Conservation (phyloP, 2,888 invertebrate species). For the Ochlodes sylvanus region DNA sequence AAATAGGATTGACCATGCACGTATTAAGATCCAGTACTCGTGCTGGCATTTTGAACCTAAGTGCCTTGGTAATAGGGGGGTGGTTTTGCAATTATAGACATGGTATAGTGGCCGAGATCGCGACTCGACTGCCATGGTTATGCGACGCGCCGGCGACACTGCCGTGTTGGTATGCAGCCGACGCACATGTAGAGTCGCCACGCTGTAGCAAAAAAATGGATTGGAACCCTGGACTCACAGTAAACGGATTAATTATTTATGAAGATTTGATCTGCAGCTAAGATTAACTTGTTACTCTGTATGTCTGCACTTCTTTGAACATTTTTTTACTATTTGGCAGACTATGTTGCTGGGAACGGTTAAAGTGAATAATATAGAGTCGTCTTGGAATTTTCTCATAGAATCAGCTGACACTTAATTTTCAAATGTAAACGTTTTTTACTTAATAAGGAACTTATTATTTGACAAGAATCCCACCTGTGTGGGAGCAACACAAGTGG, state of each 20-base stretch:
- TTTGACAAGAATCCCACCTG: no score
- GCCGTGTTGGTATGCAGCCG: conserved; percentile 65
- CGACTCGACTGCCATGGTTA: conserved; percentile 26
- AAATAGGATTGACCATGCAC: conserved; percentile 59
- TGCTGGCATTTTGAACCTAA: conserved; percentile 37
- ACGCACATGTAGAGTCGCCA: conserved; percentile 42
- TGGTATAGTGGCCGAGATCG: conserved; percentile 48
- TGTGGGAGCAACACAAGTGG: no score
- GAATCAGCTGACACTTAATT: no score
- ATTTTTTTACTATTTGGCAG: neutral
- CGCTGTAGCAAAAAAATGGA: neutral
- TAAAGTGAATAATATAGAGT: neutral
- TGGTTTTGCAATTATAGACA: conserved; percentile 39
- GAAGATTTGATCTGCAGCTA: conserved; percentile 1
- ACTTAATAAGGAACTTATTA: no score
- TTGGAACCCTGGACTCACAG: conserved; percentile 4
- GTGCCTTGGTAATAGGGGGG: conserved; percentile 34
- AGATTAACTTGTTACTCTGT: conserved; percentile 16
- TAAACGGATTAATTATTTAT: conserved; percentile 17
- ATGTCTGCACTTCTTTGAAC: conserved; percentile 1
- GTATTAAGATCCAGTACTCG: conserved; percentile 37
- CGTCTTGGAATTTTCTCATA: no score
- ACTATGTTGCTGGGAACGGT: neutral
- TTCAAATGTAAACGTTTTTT: no score
- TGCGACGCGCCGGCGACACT: conserved; percentile 48